A percentile compares a stretch with the other conserved stretches of the same genome.
Evolutionary conservation across 1,140 invertebrate species (phyloP).

Genomic region (Druon quercuslanigerum): DNA sequence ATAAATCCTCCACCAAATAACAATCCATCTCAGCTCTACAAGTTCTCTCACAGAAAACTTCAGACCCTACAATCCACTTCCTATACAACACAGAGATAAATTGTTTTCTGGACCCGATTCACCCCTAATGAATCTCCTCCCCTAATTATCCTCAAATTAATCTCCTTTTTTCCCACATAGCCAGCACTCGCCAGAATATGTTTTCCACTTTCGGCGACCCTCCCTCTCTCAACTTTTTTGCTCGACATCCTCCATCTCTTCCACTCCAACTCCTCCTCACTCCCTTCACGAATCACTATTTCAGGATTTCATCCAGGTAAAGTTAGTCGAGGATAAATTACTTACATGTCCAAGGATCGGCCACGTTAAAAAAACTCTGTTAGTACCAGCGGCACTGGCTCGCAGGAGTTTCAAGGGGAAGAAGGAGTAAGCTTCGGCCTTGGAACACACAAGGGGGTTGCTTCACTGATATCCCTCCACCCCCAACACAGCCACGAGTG

Average conservation of each 20-base stretch:
- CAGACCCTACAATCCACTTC: too few species aligned
- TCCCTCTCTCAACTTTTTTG: slow-evolving; percentile 25
- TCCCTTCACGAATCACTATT: neutral
- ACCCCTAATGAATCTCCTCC: neutral
- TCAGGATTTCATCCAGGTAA: neutral
- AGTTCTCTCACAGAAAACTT: too few species aligned
- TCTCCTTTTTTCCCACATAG: neutral
- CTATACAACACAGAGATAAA: neutral
- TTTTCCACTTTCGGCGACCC: neutral
- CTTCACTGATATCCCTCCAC: slow-evolving; percentile 29
- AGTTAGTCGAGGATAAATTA: slow-evolving; percentile 35
- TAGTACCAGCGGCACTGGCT: slow-evolving; percentile 54
- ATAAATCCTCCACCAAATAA: too few species aligned
- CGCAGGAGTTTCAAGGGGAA: slow-evolving; percentile 39
- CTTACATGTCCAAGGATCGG: slow-evolving; percentile 73
- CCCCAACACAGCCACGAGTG: slow-evolving; percentile 13
- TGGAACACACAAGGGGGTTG: slow-evolving; percentile 1
- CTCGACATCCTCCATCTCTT: slow-evolving; percentile 26
- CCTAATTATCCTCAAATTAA: slow-evolving; percentile 13
- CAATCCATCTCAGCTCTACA: too few species aligned
- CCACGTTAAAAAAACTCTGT: slow-evolving; percentile 65
- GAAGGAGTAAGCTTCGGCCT: neutral
- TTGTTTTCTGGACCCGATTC: neutral
- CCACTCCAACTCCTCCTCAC: neutral
- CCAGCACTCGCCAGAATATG: slow-evolving; percentile 5